Evolutionary conservation across 2,113 vertebrate genomes (phyloP), one percentile per base, ranked within the genome.

Genomic region (Empidonax traillii): DNA sequence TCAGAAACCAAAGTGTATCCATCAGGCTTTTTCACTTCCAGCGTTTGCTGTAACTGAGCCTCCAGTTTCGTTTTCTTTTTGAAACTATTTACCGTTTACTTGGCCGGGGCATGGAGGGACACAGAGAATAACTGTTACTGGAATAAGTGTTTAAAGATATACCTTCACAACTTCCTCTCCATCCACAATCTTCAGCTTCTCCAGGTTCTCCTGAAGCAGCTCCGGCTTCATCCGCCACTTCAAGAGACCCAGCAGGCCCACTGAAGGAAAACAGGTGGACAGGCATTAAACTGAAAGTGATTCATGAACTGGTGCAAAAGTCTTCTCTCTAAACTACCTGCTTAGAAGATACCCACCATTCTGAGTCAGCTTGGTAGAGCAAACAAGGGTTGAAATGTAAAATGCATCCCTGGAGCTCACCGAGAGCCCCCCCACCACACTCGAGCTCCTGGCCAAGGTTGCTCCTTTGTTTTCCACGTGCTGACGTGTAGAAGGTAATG

Each of bases 151-250:
- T 25, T 31, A 39, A 91, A 84, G 18, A 74, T 69, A 88, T 84
- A 99, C 99, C 99, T 99, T 99, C 68, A 99, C 99, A 73, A 99
- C 99, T 97, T 99, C 99, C 90, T 99, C 99, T 72, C 99, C 99
- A 97, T 99, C 99, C 73, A 99, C 99, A 47, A 99, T 98, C 98
- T 99, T 99, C 83, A 99, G 92, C 77, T 99, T 99, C 90, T 99
- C 99, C 84, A 99, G 97, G 96, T 99, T 99, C 83, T 99, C 98
- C 96, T 98, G 98, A 22, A 99, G 98, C 61, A 99, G 97, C 53
- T 99, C 98, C 30, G 99, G 99, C 46, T 98, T 99, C 96, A 98
- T 99, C 22, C 99, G 98, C 99, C 99, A 99, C 96, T 99, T 99
- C 85, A 99, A 95, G 87, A 99, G 98, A 16, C 99, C 99, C 79